Percentiles rank a stretch among this genome's conserved stretches.
phyloP scores from a whole-genome alignment of 2,888 invertebrate genomes.

The Tuta absoluta region DNA sequence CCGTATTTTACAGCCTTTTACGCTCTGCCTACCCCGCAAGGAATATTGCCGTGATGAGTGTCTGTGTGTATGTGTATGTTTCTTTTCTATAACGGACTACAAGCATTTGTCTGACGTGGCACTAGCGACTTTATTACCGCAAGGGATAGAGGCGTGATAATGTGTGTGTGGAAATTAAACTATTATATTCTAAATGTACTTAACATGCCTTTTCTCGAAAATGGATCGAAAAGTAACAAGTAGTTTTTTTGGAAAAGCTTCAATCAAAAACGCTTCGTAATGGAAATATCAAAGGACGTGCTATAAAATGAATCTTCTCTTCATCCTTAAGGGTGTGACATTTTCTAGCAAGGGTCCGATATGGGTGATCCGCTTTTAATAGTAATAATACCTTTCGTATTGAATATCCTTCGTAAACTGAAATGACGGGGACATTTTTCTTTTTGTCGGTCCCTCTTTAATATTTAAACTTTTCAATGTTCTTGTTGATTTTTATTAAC shows the following conservation, averaged over 20 bases:
- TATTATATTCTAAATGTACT: too few relatives aligned
- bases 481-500: background rate
- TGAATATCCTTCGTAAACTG: conserved; percentile 25
- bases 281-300: background rate
- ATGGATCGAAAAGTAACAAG: too few relatives aligned
- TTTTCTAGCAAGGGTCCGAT: conserved; percentile 33
- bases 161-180: too few relatives aligned
- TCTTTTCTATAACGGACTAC: too few relatives aligned
- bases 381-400: conserved; percentile 35
- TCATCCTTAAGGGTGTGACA: conserved; percentile 8
- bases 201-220: background rate
- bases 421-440: conserved; percentile 23
- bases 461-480: conserved; percentile 20
- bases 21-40: too few relatives aligned
- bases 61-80: too few relatives aligned
- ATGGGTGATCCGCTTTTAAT: conserved; percentile 41
- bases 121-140: too few relatives aligned
- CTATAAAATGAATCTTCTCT: conserved; percentile 2
- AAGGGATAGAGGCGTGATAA: too few relatives aligned
- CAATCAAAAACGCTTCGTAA: background rate
- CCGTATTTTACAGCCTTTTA: too few relatives aligned
- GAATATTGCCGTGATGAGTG: too few relatives aligned
- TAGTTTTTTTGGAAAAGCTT: background rate
- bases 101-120: too few relatives aligned
- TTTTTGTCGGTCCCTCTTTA: conserved; percentile 13